Conservation (phyloP, 23 tunicate genomes). For the Corella eumyota region DNA sequence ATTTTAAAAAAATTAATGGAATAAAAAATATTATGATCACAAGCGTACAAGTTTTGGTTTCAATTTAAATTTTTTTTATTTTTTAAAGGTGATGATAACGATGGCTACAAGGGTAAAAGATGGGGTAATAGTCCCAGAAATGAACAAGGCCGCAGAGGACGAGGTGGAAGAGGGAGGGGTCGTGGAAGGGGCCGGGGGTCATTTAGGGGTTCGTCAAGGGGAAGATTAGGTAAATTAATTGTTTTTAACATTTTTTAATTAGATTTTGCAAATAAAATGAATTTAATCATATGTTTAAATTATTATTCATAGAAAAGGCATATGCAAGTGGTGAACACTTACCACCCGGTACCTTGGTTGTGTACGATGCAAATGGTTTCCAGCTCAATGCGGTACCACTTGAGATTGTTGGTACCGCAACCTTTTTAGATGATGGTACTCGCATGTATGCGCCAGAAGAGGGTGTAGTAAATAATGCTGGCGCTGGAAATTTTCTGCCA, state of each 20-base stretch:
- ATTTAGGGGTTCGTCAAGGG: slow-evolving; percentile 30
- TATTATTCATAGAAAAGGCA: slow-evolving; percentile 8
- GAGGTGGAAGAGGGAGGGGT: slow-evolving; percentile 64
- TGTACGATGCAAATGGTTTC: slow-evolving; percentile 38
- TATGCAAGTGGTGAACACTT: slow-evolving; percentile 15
- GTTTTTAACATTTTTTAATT: not conserved
- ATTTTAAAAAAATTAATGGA: no score
- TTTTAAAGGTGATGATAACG: slow-evolving; percentile 8
- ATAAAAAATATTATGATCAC: no score
- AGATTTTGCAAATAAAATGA: not conserved
- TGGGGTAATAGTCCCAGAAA: slow-evolving; percentile 26
- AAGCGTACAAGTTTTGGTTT: no score
- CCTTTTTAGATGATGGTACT: slow-evolving; percentile 35
- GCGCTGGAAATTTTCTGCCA: not conserved
- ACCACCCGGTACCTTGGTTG: slow-evolving; percentile 29
- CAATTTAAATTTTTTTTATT: no score
- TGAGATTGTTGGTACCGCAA: slow-evolving; percentile 14
- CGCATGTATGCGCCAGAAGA: slow-evolving; percentile 21
- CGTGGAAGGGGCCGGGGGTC: slow-evolving; percentile 64
- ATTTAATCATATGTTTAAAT: not conserved
- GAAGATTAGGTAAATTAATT: slow-evolving; percentile 18
- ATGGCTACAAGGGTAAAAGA: slow-evolving; percentile 1
- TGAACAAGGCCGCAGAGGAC: slow-evolving; percentile 31
- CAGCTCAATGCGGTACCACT: slow-evolving; percentile 13
- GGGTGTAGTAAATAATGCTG: no score